Evolutionary conservation across 2,888 invertebrate species (phyloP).

Genomic region (Drosophila anomelani): DNA sequence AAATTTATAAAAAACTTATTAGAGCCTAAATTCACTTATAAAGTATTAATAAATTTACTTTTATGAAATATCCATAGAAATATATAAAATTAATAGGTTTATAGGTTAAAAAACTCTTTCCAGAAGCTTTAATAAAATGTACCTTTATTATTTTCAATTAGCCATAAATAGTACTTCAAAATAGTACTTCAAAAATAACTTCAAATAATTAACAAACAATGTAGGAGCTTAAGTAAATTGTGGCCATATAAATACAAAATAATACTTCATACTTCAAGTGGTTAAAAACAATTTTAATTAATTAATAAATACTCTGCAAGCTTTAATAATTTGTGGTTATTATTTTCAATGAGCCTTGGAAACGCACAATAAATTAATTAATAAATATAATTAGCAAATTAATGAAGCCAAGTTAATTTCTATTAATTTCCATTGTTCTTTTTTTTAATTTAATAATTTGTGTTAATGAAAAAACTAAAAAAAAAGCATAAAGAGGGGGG

Average conservation of each 20-base stretch:
- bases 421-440: neutral
- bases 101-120: no score
- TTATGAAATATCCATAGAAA: neutral
- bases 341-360: neutral
- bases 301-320: neutral
- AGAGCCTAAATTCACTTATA: no score
- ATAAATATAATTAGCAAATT: neutral
- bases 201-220: neutral
- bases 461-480: neutral
- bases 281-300: neutral
- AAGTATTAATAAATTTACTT: no score
- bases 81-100: neutral
- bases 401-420: neutral
- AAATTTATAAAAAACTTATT: neutral
- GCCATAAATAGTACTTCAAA: neutral
- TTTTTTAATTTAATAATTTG: conserved; percentile 15
- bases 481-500: neutral
- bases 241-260: no score
- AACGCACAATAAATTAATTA: neutral
- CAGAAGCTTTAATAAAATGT: no score
- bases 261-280: no score
- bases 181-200: neutral
- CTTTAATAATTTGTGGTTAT: neutral
- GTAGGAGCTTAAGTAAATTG: neutral
- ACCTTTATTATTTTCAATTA: no score